These are phyloP conservation scores for Junco hyemalis DNA, from an alignment of 2,113 vertebrate species.

Conservation along the genomic window DNA sequence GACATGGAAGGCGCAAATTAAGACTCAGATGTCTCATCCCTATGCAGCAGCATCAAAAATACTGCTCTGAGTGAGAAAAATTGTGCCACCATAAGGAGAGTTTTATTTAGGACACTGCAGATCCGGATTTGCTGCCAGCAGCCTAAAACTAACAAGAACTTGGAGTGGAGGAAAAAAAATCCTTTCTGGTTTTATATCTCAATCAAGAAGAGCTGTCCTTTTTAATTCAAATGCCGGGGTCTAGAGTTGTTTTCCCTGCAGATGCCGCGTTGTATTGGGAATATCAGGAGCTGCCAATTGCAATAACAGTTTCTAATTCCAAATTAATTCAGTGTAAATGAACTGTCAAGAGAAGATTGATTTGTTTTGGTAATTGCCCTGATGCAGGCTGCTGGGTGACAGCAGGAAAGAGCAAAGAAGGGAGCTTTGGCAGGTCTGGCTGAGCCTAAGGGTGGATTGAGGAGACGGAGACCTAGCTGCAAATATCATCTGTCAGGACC, in stretches of 20 bases:
- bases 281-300: constrained; percentile 88
- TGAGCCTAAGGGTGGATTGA: constrained; percentile 78
- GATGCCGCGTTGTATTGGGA: constrained; percentile 71
- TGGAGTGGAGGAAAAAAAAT: background rate
- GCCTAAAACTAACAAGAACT: background rate
- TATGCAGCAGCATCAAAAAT: background rate
- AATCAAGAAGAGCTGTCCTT: constrained; percentile 78
- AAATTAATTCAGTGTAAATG: constrained; percentile 96
- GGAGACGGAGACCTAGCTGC: constrained; percentile 61
- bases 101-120: background rate
- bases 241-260: constrained; percentile 67
- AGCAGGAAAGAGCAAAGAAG: constrained; percentile 81
- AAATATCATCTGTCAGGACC: constrained; percentile 76
- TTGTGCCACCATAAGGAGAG: background rate
- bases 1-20: background rate
- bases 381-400: constrained; percentile 80
- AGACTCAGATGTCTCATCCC: background rate
- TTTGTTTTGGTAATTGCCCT: constrained; percentile 82
- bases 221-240: constrained; percentile 75
- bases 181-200: constrained; percentile 73
- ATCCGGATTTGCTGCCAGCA: background rate
- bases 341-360: constrained; percentile 94
- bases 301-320: constrained; percentile 89
- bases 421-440: constrained; percentile 76
- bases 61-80: background rate